Base-by-base conservation (phyloP, 2,797 vertebrate genomes). In the Sebastolobus alascanus region DNA sequence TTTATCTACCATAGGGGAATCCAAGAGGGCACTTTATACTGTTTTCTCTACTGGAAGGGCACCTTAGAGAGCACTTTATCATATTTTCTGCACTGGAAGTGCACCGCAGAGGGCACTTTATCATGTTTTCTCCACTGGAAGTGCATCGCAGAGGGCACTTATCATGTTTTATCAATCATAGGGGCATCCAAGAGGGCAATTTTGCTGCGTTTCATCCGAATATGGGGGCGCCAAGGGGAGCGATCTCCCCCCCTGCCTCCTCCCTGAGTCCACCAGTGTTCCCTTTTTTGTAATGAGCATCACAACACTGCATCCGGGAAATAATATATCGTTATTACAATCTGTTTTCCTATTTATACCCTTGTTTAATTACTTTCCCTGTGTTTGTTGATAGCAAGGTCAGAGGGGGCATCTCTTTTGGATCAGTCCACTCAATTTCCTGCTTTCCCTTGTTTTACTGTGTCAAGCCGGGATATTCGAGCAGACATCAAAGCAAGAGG, bases 401-500 rank as follows among this genome's bases (percentile, higher is more conserved):
- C 79, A 86, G 40, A 81, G 14, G 68, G 68, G 43, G 75, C 65
- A 82, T 83, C 76, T 70, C 14, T 83, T 84, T 78, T 84, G 73
- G 67, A 80, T 75, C 83, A 40, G 50, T 78, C 82, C 82, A 61
- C 78, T 88, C 79, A n/a, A 71, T 91, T 90, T 88, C 69, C 77
- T 55, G 55, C 90, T 43, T 22, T 75, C 79, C 65, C 82, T 85
- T 89, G 85, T 91, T 90, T 87, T 73, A 87, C 59, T 66, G 82
- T 83, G 84, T 90, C 87, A 84, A 86, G 85, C 69, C 20, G 55
- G 84, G 84, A 90, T 89, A 82, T 90, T 89, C 20, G 63, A 91
- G 79, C 65, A 83, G 73, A 91, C 89, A 89, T 93, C 87, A 92
- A 93, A 92, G 90, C 71, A 22, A 74, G 75, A 83, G 88, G 82